Evolutionary conservation across 2,888 invertebrate species (phyloP), one percentile per base, ranked within the genome.

Genomic region (Leptarthrus brevirostris): DNA sequence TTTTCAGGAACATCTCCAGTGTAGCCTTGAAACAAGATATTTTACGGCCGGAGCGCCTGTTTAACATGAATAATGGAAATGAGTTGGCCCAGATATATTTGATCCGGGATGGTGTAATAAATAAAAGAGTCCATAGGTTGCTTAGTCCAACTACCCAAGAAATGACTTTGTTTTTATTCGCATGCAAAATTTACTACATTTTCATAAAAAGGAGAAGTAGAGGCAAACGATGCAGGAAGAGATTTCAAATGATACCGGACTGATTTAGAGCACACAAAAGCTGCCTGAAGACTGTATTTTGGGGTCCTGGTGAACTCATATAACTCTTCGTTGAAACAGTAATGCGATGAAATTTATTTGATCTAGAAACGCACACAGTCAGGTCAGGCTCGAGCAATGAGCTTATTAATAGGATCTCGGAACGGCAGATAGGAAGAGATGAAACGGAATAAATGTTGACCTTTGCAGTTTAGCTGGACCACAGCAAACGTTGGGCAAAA

Each of bases 51-150:
- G 10, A 1, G 20, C 16, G n/a, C 40, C 20, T 58, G 58, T 34
- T 58, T 58, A 58, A 58, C 58, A 58, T 58, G 58, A 58, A 58
- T 58, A 58, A 58, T 58, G 58, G 36, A 58, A 58, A 58, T 36
- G 16, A 34, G 58, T 40, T 40, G 36, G 3, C 12, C 18, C 58
- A 36, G 30, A 34, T 20, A 12, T 20, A 36, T 36, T 20, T 58
- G 58, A 58, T 58, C 36, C 58, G 18, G 8, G 16, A 3, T 44
- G 6, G 3, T 36, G 40, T 40, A 40, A 40, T 40, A 40, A 40
- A 40, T 40, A 40, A 40, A 6, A 3, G 12, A 40, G 40, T 40
- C 40, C 18, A 58, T 22, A 30, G 56, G 30, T 56, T 18, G 56
- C 16, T 30, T 24, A 24, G 54, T 54, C 18, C 30, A 56, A 58